These are phyloP conservation scores for Lycodopsis pacificus DNA, from an alignment of 2,797 vertebrate genomes.

Conservation along the genomic window DNA sequence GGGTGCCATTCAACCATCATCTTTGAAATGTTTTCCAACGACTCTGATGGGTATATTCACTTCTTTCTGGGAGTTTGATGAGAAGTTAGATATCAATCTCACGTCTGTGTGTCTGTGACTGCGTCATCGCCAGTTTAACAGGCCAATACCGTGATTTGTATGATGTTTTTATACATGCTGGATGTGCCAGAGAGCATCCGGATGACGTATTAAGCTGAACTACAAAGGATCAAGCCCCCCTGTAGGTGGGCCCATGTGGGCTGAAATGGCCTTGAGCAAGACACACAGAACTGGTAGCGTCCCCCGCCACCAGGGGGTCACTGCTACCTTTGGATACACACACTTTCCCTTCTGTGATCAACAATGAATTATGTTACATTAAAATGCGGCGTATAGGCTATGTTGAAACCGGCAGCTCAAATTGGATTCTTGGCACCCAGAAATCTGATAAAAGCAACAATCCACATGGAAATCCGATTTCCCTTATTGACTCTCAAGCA, in stretches of 20 bases:
- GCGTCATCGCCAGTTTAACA: neutral
- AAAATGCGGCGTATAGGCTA: neutral
- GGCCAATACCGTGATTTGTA: neutral
- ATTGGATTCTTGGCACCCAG: neutral
- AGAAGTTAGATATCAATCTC: neutral
- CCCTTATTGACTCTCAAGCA: conserved; percentile 21
- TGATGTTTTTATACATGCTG: conserved; percentile 3
- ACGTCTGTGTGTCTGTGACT: neutral
- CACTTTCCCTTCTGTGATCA: conserved; percentile 9
- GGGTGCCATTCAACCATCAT: neutral
- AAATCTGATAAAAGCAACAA: conserved; percentile 31
- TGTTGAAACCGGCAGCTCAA: conserved; percentile 11
- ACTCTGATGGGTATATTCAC: neutral
- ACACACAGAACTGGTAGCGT: neutral
- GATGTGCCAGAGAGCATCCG: conserved; percentile 8
- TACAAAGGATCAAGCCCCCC: neutral
- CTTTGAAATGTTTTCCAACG: neutral
- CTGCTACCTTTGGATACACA: conserved; percentile 20
- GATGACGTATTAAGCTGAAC: conserved; percentile 1
- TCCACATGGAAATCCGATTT: conserved; percentile 18
- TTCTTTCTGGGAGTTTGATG: neutral
- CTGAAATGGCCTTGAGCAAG: conserved; percentile 14
- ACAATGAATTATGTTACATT: conserved; percentile 24
- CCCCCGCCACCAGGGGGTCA: neutral
- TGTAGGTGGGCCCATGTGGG: neutral